phyloP scores from a whole-genome alignment of 2,113 vertebrate genomes.

The Kryptolebias marmoratus region DNA sequence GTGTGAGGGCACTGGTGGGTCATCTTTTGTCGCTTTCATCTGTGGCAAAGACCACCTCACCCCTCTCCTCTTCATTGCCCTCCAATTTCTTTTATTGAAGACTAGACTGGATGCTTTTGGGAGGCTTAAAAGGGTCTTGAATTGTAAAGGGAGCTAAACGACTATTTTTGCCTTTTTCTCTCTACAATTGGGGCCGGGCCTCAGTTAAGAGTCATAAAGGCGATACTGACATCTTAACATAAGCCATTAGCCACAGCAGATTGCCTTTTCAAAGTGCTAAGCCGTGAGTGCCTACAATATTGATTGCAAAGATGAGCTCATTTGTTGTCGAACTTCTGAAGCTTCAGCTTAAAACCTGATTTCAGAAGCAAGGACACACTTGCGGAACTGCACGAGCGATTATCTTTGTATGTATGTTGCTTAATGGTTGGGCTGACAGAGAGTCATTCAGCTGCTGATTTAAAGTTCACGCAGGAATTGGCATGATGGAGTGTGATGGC shows the following conservation, averaged over 20 bases:
- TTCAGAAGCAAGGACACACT: conserved; percentile 1
- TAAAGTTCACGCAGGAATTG: conserved; percentile 11
- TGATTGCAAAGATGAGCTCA: conserved; percentile 34
- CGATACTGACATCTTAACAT: conserved; percentile 46
- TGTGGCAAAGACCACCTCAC: neutral
- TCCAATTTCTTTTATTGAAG: conserved; percentile 36
- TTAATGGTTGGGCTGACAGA: neutral
- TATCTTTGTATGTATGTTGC: neutral
- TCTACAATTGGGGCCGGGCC: conserved; percentile 49
- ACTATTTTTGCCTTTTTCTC: conserved; percentile 30
- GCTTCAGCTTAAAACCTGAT: conserved; percentile 11
- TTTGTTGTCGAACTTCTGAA: conserved; percentile 27
- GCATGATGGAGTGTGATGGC: conserved; percentile 8
- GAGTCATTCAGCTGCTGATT: neutral
- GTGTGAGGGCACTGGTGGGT: conserved; percentile 31
- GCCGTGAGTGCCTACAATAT: conserved; percentile 17
- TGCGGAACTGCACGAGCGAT: neutral
- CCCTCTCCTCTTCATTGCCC: neutral
- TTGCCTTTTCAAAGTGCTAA: conserved; percentile 48
- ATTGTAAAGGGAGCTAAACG: conserved; percentile 53
- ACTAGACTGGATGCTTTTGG: conserved; percentile 38
- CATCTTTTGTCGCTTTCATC: conserved; percentile 54
- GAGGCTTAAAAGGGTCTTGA: conserved; percentile 63
- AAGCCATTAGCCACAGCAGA: conserved; percentile 52
- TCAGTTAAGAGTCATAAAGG: conserved; percentile 45